phyloP scores from a whole-genome alignment of 1,140 invertebrate genomes.

The Drosophila athabasca region DNA sequence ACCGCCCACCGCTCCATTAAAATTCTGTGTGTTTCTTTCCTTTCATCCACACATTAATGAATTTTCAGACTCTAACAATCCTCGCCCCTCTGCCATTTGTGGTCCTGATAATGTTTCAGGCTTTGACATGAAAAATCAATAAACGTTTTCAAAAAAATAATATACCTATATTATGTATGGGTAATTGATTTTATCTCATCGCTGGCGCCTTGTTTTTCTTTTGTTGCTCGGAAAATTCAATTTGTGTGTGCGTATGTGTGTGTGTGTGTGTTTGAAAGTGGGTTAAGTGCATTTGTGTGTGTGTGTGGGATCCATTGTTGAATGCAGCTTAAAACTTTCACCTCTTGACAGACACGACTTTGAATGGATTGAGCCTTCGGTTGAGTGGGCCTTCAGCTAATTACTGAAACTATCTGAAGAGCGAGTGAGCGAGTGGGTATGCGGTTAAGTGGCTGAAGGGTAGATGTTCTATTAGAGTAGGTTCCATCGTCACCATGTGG shows the following conservation, averaged over 20 bases:
- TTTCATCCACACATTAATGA: slow-evolving; percentile 47
- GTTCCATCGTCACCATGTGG: too few relatives aligned
- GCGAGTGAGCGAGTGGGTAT: too few relatives aligned
- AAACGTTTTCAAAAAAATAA: slow-evolving; percentile 59
- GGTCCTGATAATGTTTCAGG: slow-evolving; percentile 1
- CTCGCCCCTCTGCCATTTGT: not conserved
- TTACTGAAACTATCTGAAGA: slow-evolving; percentile 41
- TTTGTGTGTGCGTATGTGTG: slow-evolving; percentile 39
- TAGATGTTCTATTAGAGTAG: too few relatives aligned
- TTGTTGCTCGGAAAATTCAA: slow-evolving; percentile 69
- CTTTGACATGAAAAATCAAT: slow-evolving; percentile 64
- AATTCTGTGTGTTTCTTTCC: slow-evolving; percentile 9
- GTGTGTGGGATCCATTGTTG: slow-evolving; percentile 42
- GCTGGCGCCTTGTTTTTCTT: slow-evolving; percentile 54
- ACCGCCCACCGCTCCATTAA: slow-evolving; percentile 20
- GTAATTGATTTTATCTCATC: slow-evolving; percentile 63
- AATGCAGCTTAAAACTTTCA: slow-evolving; percentile 54
- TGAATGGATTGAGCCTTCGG: slow-evolving; percentile 27
- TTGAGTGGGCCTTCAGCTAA: slow-evolving; percentile 32
- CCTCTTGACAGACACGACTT: slow-evolving; percentile 43
- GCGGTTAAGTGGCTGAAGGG: not conserved
- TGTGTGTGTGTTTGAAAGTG: slow-evolving; percentile 31
- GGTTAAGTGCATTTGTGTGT: slow-evolving; percentile 37
- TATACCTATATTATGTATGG: slow-evolving; percentile 25
- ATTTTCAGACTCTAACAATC: slow-evolving; percentile 28